phyloP scores from a whole-genome alignment of 2,113 vertebrate species.

The Melierax canorus region DNA sequence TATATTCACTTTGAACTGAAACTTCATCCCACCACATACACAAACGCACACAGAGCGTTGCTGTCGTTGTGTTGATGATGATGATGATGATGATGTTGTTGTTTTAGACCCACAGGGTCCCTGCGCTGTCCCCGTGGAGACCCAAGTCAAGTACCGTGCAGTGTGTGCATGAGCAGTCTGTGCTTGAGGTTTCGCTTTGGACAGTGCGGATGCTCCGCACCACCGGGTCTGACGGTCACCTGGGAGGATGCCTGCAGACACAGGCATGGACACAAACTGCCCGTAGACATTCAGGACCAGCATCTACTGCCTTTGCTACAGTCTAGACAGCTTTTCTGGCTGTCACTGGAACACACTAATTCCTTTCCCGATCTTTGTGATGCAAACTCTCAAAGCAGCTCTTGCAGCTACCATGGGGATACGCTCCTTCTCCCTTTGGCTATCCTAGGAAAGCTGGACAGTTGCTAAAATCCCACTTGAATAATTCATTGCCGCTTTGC shows the following conservation, averaged over 20 bases:
- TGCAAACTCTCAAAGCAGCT: background rate
- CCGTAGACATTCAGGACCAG: background rate
- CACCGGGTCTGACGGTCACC: background rate
- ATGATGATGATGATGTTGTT: accelerated
- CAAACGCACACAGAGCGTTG: background rate
- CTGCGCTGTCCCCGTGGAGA: background rate
- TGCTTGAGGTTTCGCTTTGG: background rate
- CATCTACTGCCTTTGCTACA: background rate
- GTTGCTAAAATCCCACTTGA: background rate
- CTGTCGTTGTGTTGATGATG: background rate
- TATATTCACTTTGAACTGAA: background rate
- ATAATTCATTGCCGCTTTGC: background rate
- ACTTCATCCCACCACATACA: background rate
- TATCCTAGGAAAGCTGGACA: background rate
- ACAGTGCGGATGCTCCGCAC: background rate
- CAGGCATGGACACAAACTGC: background rate
- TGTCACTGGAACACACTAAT: background rate
- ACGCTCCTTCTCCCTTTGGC: background rate
- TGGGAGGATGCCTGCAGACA: background rate
- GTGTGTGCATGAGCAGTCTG: background rate
- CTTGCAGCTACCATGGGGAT: background rate
- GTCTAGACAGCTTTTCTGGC: background rate
- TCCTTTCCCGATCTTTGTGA: background rate
- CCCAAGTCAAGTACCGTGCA: background rate
- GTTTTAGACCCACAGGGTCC: background rate